Evolutionary conservation across 2,888 invertebrate genomes (phyloP).

Genomic region (Orchesellides sinensis): DNA sequence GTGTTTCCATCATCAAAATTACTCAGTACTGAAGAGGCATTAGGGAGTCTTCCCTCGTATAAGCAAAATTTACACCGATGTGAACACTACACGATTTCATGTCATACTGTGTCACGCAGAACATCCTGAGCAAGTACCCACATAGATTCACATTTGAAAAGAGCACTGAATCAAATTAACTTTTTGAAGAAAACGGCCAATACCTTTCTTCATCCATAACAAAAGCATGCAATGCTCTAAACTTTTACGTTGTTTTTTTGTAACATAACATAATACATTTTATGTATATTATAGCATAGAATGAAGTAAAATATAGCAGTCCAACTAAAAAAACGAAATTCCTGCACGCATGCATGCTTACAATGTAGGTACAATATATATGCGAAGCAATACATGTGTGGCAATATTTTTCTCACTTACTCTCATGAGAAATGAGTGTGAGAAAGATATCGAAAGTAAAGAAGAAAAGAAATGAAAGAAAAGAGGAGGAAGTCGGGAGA

Average conservation of each 20-base stretch:
- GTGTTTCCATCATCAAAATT: too few species aligned
- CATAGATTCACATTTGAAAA: slow-evolving; percentile 6
- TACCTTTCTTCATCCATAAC: neutral
- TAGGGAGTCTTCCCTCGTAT: too few species aligned
- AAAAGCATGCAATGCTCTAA: neutral
- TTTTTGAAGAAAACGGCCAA: neutral
- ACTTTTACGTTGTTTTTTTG: neutral
- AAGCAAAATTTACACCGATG: too few species aligned
- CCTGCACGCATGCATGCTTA: too few species aligned
- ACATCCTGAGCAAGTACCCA: neutral
- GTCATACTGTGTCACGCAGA: slow-evolving; percentile 20
- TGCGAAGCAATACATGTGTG: slow-evolving; percentile 16
- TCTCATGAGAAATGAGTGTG: slow-evolving; percentile 42
- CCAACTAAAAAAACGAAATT: too few species aligned
- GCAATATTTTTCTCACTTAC: slow-evolving; percentile 14
- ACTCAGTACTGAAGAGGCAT: too few species aligned
- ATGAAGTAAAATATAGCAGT: too few species aligned
- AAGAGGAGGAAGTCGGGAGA: slow-evolving; percentile 1
- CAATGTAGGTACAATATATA: too few species aligned
- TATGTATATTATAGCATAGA: too few species aligned
- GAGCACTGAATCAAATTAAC: slow-evolving; percentile 9
- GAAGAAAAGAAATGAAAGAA: neutral
- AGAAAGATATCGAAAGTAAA: slow-evolving; percentile 40
- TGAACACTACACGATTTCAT: neutral
- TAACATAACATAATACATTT: too few species aligned